Base-by-base conservation (phyloP, 2,888 invertebrate genomes). In the Sesia bembeciformis region DNA sequence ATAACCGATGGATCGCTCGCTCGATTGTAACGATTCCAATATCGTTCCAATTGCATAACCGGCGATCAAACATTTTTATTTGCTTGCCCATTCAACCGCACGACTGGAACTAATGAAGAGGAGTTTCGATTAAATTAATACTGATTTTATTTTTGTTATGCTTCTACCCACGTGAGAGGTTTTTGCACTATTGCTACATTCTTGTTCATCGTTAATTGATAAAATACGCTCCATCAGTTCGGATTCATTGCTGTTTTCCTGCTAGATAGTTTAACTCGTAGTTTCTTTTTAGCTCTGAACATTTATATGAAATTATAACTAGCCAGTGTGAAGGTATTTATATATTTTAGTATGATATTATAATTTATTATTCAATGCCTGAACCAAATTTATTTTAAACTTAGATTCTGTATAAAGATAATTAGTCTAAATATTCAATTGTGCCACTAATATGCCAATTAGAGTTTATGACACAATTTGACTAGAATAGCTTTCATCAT, bases 11-110 rank as follows among this genome's bases (percentile, higher is more conserved):
- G 67, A 63, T 65, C 66, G 66, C 60, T 64, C 68, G 67, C 60
- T 65, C 77, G 64, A 72, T 79, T 75, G 79, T 78, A 79, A 81
- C 80, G 74, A 83, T 78, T 81, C 78, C 74, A 81, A 82, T 82
- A 82, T 78, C 76, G 74, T 65, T 79, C 71, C 72, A 69, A 76
- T 76, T 77, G 79, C 78, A 81, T 80, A 83, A 78, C 79, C 59
- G 76, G 74, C 66, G 76, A 86, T 87, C 85, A 85, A 85, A 84
- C 81, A 84, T 84, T 85, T 84, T 84, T 85, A 85, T 85, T 84
- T 84, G 82, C 81, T 81, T 86, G 81, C 78, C 74, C 81, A 81
- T 70, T 82, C 81, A 78, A 81, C 85, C 84, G 80, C 79, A 80
- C 74, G 72, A 70, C 74, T 82, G 81, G 75, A 84, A 84, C 84